phyloP scores from a whole-genome alignment of 2,888 invertebrate species.

The Melanophora roralis region DNA sequence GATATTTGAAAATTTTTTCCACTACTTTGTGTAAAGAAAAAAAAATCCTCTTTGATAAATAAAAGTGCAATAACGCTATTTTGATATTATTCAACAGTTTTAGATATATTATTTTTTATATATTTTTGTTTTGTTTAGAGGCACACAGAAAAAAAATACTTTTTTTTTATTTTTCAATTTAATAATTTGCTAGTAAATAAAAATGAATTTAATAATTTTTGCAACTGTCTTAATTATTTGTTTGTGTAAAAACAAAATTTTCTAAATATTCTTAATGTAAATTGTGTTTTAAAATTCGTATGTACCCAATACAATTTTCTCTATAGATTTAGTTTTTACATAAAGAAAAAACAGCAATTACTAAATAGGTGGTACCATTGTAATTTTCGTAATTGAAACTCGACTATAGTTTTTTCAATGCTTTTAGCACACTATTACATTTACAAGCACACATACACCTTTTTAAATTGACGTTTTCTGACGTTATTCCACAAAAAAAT shows the following conservation, averaged over 20 bases:
- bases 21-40: slow-evolving; percentile 8
- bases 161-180: background rate
- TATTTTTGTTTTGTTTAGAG: background rate
- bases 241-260: no score
- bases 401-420: background rate
- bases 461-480: background rate
- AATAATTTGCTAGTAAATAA: background rate
- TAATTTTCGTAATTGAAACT: background rate
- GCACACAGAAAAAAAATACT: background rate
- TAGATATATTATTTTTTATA: background rate
- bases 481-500: slow-evolving; percentile 18
- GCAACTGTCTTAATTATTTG: no score
- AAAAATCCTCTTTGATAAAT: background rate
- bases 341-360: no score
- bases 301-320: no score
- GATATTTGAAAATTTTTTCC: background rate
- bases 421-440: background rate
- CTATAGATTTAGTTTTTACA: no score
- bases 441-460: slow-evolving; percentile 14
- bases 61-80: background rate
- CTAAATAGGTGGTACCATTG: background rate
- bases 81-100: background rate
- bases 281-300: no score
- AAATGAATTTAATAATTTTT: no score
- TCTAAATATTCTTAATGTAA: no score